Conservation (phyloP, 1,140 invertebrate species). For the Polypedilum vanderplanki region DNA sequence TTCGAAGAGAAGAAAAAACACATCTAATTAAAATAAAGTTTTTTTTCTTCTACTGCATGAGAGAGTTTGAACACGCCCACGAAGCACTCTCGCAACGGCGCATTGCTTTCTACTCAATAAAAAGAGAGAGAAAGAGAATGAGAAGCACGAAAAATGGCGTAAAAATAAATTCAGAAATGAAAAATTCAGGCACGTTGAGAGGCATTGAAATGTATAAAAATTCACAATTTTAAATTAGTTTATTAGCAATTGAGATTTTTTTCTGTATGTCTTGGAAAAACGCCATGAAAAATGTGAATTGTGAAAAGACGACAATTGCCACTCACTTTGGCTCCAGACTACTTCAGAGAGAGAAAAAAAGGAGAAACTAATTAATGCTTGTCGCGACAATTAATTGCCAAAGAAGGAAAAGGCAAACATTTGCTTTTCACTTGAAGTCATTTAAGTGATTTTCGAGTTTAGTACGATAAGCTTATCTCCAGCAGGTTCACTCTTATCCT, state of each 20-base stretch:
- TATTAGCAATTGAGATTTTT: conserved; percentile 26
- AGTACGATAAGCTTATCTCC: neutral
- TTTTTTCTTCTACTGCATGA: neutral
- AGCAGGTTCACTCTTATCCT: neutral
- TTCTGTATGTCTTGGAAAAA: neutral
- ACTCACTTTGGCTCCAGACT: no score
- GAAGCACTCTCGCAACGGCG: neutral
- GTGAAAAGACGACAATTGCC: no score
- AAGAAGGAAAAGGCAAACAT: neutral
- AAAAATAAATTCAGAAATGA: neutral
- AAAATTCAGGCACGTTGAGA: conserved; percentile 6
- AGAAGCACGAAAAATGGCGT: conserved; percentile 25
- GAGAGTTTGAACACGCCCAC: neutral
- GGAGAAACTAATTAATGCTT: neutral
- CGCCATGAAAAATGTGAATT: neutral
- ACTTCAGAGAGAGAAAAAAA: neutral
- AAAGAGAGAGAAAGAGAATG: neutral
- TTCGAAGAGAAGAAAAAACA: neutral
- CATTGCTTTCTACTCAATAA: neutral
- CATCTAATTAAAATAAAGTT: neutral
- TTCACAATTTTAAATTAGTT: conserved; percentile 28
- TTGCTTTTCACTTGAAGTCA: neutral
- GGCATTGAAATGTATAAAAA: conserved; percentile 21
- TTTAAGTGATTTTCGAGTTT: neutral
- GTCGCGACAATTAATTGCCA: conserved; percentile 9